A percentile compares a stretch with the other conserved stretches of the same genome.
These are phyloP conservation scores for Ciconia stormi DNA, from an alignment of 2,113 vertebrate genomes.

Conservation along the genomic window DNA sequence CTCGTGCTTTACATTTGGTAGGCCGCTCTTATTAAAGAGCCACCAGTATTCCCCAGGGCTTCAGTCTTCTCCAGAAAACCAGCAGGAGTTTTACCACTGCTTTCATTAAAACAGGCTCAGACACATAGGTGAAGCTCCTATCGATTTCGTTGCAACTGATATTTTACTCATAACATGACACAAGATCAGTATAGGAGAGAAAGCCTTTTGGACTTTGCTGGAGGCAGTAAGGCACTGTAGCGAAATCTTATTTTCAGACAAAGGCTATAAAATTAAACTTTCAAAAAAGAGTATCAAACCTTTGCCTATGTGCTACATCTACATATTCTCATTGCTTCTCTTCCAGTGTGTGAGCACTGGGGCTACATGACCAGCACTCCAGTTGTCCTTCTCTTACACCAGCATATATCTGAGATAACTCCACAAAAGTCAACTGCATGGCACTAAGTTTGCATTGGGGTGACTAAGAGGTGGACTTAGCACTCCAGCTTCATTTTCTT, in stretches of 20 bases:
- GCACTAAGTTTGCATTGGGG: background rate
- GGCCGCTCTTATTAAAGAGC: background rate
- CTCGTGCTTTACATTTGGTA: background rate
- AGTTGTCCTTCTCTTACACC: background rate
- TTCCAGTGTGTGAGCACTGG: background rate
- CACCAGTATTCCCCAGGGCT: background rate
- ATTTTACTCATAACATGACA: background rate
- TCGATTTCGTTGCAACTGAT: background rate
- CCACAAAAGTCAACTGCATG: background rate
- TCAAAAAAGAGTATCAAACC: background rate
- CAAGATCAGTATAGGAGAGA: background rate
- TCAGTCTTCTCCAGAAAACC: background rate
- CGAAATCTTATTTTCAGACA: background rate
- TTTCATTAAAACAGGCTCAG: background rate
- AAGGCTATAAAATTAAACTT: background rate
- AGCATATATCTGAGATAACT: background rate
- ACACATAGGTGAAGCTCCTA: background rate
- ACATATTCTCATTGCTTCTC: background rate
- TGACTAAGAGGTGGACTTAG: background rate
- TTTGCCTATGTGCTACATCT: background rate
- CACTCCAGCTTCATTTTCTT: background rate
- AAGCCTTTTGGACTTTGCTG: background rate
- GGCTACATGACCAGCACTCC: background rate
- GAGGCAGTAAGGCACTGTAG: background rate
- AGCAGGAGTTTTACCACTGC: background rate